Conservation (phyloP, 2,113 vertebrate species). For the Peromyscus leucopus region DNA sequence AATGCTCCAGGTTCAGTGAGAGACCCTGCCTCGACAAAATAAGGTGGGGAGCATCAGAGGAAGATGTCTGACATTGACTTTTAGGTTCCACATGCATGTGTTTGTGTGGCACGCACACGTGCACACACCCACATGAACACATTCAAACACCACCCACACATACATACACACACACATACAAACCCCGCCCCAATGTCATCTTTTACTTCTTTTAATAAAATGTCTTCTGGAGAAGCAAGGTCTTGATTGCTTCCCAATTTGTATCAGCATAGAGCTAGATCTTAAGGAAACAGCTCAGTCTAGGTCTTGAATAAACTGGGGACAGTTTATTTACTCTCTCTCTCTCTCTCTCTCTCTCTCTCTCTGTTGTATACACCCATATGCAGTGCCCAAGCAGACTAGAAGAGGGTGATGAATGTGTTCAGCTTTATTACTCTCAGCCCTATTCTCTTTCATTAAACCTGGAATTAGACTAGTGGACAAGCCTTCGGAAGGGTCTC, state of each 20-base stretch:
- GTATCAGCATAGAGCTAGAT: background rate
- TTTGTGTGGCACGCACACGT: background rate
- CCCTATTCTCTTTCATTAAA: background rate
- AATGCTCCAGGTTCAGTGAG: background rate
- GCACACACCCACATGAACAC: background rate
- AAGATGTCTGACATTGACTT: background rate
- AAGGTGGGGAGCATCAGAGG: background rate
- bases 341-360: no score
- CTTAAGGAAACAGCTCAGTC: background rate
- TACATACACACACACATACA: background rate
- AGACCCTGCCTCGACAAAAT: background rate
- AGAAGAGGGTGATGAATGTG: background rate
- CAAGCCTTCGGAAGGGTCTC: background rate
- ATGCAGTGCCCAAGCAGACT: background rate
- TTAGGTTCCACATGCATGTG: background rate
- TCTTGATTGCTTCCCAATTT: background rate
- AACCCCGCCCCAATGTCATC: background rate
- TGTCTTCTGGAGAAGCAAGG: background rate
- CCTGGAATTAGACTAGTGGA: no score
- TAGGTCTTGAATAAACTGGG: background rate
- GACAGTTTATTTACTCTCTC: background rate
- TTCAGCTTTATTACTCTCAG: background rate
- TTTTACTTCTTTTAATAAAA: constrained; percentile 33
- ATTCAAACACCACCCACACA: background rate
- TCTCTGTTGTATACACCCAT: background rate